phyloP scores from a whole-genome alignment of 2,888 invertebrate species.

The Lepidocyrtinus sp. region DNA sequence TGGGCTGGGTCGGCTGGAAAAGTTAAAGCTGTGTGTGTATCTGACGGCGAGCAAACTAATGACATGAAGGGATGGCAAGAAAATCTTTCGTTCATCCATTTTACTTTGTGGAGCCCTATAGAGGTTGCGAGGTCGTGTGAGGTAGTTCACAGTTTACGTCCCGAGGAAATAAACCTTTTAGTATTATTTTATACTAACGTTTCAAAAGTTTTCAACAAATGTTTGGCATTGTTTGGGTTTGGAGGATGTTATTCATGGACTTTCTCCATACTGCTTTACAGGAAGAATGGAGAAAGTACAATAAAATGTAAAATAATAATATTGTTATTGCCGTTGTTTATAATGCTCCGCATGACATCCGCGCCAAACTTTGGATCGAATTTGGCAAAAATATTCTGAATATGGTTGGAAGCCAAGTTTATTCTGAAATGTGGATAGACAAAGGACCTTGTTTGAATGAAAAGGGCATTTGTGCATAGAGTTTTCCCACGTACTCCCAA shows the following conservation, averaged over 20 bases:
- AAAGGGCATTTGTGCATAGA: neutral
- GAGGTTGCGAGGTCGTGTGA: too few species aligned
- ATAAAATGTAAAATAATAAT: constrained; percentile 5
- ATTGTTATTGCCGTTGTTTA: constrained; percentile 13
- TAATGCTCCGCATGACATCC: constrained; percentile 1
- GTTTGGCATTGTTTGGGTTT: too few species aligned
- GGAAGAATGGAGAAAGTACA: too few species aligned
- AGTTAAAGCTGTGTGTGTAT: neutral
- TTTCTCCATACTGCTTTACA: too few species aligned
- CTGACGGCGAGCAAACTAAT: neutral
- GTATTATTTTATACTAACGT: too few species aligned
- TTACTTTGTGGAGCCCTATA: too few species aligned
- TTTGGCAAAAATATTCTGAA: too few species aligned
- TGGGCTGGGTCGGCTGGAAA: neutral
- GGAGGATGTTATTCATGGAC: too few species aligned
- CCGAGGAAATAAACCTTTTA: too few species aligned
- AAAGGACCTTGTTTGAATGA: neutral
- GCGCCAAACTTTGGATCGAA: neutral
- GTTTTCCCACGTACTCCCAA: neutral
- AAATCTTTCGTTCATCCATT: neutral
- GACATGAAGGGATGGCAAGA: neutral
- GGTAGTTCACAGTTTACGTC: too few species aligned
- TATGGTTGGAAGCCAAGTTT: too few species aligned
- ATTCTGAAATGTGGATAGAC: neutral
- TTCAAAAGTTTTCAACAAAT: too few species aligned